These are phyloP conservation scores for Drosophila pallidifrons DNA, from an alignment of 1,140 invertebrate genomes.

Conservation along the genomic window DNA sequence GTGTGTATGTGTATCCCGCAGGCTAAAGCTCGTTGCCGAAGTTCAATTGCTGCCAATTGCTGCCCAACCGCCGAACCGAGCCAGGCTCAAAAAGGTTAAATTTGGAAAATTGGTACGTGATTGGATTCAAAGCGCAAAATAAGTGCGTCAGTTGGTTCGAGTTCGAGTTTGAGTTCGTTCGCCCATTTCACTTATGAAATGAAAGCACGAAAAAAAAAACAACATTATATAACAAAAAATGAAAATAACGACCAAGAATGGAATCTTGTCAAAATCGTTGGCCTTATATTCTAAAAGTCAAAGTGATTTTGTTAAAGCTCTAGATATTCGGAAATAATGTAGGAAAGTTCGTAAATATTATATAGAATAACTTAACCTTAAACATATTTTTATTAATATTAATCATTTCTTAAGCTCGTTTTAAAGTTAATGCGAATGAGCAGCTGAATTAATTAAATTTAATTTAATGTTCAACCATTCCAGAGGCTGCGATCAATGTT, in stretches of 20 bases:
- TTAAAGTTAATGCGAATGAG: too few species aligned
- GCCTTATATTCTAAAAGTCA: constrained; percentile 18
- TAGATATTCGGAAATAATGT: not conserved
- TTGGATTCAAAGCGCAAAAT: constrained; percentile 83
- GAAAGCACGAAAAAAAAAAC: constrained; percentile 23
- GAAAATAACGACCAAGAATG: constrained; percentile 28
- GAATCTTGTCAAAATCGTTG: not conserved
- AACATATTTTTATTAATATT: too few species aligned
- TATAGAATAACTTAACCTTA: too few species aligned
- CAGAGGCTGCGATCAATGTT: too few species aligned
- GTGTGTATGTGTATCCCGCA: not conserved
- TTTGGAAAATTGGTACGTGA: constrained; percentile 83
- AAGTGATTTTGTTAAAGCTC: not conserved
- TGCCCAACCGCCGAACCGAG: constrained; percentile 32
- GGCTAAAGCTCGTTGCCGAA: constrained; percentile 12
- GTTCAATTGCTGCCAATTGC: constrained; percentile 53
- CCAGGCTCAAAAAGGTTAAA: constrained; percentile 77
- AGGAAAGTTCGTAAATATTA: too few species aligned
- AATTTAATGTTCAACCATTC: too few species aligned
- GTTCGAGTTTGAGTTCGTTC: constrained; percentile 20
- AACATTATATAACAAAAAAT: constrained; percentile 36
- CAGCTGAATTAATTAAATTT: too few species aligned
- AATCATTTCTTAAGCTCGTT: too few species aligned
- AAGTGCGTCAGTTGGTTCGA: constrained; percentile 74
- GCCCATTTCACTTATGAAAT: constrained; percentile 72